These are phyloP conservation scores for Volucella zonaria DNA, from an alignment of 2,888 invertebrate species.

Conservation along the genomic window DNA sequence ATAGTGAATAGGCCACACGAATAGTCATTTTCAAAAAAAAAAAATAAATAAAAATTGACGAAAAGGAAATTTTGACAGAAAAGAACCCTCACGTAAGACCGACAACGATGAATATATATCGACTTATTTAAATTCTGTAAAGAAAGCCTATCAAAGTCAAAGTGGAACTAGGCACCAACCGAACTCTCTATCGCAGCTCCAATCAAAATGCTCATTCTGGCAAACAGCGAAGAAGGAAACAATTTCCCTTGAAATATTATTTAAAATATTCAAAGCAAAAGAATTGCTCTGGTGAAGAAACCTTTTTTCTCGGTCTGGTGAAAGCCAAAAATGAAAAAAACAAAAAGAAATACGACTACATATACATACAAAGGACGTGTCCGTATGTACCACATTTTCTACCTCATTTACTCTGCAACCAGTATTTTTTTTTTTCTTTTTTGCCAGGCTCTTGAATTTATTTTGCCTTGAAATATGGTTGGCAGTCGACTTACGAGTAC, in stretches of 20 bases:
- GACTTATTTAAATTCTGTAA: no score
- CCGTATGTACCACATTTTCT: slow-evolving; percentile 36
- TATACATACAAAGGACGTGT: neutral
- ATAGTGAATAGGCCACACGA: no score
- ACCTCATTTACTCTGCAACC: slow-evolving; percentile 38
- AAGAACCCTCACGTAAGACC: slow-evolving; percentile 9
- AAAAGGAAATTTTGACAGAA: neutral
- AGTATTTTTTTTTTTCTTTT: slow-evolving; percentile 30
- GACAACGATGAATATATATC: neutral
- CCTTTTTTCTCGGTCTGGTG: slow-evolving; percentile 5
- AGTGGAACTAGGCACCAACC: neutral
- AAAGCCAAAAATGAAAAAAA: neutral
- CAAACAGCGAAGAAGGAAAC: slow-evolving; percentile 7
- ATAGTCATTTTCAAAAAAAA: no score
- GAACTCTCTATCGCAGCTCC: slow-evolving; percentile 11
- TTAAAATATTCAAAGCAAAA: slow-evolving; percentile 50
- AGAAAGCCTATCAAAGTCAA: no score
- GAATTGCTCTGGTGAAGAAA: slow-evolving; percentile 3
- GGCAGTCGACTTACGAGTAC: neutral
- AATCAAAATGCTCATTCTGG: neutral
- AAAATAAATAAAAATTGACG: neutral
- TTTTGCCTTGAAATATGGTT: slow-evolving; percentile 47
- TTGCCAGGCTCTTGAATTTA: slow-evolving; percentile 31
- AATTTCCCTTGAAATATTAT: slow-evolving; percentile 45
- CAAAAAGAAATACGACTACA: neutral